Evolutionary conservation across 2,888 invertebrate genomes (phyloP).

Genomic region (Leucania comma): DNA sequence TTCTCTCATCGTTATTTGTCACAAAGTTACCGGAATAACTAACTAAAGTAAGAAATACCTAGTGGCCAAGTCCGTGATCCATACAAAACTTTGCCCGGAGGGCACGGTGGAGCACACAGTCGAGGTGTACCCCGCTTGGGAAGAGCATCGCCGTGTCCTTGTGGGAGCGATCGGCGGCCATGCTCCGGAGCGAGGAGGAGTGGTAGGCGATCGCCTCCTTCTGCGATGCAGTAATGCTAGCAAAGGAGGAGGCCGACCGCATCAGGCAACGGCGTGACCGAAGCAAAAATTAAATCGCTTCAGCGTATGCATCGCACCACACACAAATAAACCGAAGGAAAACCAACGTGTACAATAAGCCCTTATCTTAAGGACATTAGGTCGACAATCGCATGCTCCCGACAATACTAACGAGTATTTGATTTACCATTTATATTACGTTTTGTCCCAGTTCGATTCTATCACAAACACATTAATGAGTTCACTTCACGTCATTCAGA

Average conservation of each 20-base stretch:
- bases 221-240: too few species aligned
- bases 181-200: too few species aligned
- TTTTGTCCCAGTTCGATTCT: conserved; percentile 72
- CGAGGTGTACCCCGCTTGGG: too few species aligned
- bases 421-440: conserved; percentile 76
- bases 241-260: too few species aligned
- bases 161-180: too few species aligned
- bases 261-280: too few species aligned
- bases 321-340: conserved; percentile 54
- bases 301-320: conserved; percentile 49
- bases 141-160: too few species aligned
- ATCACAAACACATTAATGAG: conserved; percentile 72
- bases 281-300: conserved; percentile 34
- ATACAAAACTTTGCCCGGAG: too few species aligned
- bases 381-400: conserved; percentile 64
- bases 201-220: too few species aligned
- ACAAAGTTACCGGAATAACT: not conserved
- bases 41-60: not conserved
- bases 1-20: too few species aligned
- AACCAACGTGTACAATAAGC: conserved; percentile 54
- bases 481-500: conserved; percentile 66
- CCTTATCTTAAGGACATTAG: conserved; percentile 64
- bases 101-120: too few species aligned
- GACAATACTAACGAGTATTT: conserved; percentile 75
- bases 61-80: too few species aligned